Conservation (phyloP, 2,797 vertebrate species). For the Squalus acanthias region DNA sequence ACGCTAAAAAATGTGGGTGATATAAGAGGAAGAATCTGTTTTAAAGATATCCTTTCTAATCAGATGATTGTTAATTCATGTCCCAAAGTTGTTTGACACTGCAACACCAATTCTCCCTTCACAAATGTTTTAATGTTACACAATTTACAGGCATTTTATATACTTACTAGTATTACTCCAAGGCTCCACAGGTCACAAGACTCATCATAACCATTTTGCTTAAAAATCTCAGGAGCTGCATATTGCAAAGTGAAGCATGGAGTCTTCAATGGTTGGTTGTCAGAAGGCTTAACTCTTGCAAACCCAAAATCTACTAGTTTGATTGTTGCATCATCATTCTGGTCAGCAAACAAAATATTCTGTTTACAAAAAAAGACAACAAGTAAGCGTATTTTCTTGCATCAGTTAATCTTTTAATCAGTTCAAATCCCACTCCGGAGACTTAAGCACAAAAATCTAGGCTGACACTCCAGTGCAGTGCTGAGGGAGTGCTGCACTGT, state of each 20-base stretch:
- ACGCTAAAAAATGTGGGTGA: neutral
- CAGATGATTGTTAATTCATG: neutral
- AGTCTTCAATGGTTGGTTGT: slow-evolving; percentile 95
- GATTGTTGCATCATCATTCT: slow-evolving; percentile 90
- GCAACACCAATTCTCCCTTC: neutral
- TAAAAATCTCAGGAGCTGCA: slow-evolving; percentile 91
- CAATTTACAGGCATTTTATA: neutral
- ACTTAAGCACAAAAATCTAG: no score
- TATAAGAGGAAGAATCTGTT: neutral
- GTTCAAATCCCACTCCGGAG: no score
- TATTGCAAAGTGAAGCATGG: slow-evolving; percentile 97
- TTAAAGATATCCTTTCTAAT: neutral
- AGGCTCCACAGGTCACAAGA: slow-evolving; percentile 98
- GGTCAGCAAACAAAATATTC: slow-evolving; percentile 96
- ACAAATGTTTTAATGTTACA: neutral
- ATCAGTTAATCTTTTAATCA: neutral
- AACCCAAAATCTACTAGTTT: slow-evolving; percentile 99
- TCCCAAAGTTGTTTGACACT: neutral
- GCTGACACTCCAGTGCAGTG: no score
- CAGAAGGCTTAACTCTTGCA: slow-evolving; percentile 90
- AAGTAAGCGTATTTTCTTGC: neutral
- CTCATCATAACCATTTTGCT: slow-evolving; percentile 90
- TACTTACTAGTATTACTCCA: slow-evolving; percentile 92
- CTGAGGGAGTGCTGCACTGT: no score
- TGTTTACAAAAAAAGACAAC: slow-evolving; percentile 46